A percentile compares a stretch with the other conserved stretches of the same genome.
Conservation (phyloP, 2,888 invertebrate species). For the Chloroclysta siterata region DNA sequence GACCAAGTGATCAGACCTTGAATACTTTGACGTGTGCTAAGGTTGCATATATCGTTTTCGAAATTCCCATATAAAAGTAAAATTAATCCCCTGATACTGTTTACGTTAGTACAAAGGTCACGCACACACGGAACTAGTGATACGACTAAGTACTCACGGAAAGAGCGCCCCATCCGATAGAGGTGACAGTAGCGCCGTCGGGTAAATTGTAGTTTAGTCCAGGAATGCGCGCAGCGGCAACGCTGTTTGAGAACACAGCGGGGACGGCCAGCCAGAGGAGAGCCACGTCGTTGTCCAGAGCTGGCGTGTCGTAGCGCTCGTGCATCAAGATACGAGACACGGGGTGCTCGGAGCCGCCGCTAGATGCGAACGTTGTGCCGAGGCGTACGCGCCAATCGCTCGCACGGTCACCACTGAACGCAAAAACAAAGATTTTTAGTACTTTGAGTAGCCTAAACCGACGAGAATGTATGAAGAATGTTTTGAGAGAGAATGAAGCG, state of each 20-base stretch:
- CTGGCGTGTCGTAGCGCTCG: slow-evolving; percentile 40
- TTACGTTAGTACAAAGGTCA: too few relatives aligned
- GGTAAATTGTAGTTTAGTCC: slow-evolving; percentile 45
- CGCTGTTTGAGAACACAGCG: slow-evolving; percentile 36
- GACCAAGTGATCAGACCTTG: too few relatives aligned
- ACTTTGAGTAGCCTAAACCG: too few relatives aligned
- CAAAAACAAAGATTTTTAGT: too few relatives aligned
- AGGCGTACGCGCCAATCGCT: slow-evolving; percentile 55
- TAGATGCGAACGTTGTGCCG: slow-evolving; percentile 46
- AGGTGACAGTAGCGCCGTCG: slow-evolving; percentile 43
- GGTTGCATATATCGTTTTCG: too few relatives aligned
- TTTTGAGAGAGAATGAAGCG: too few relatives aligned
- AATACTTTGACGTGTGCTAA: too few relatives aligned
- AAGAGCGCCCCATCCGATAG: slow-evolving; percentile 59
- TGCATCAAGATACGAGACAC: slow-evolving; percentile 48
- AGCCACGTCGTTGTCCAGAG: slow-evolving; percentile 55
- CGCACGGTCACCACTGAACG: slow-evolving; percentile 55
- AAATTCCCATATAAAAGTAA: too few relatives aligned
- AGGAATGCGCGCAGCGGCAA: slow-evolving; percentile 51
- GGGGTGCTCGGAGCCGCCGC: slow-evolving; percentile 46
- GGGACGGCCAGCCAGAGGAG: slow-evolving; percentile 49
- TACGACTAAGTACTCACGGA: slow-evolving; percentile 50
- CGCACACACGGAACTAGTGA: too few relatives aligned
- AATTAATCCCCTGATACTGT: too few relatives aligned
- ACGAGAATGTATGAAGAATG: too few relatives aligned